phyloP scores from a whole-genome alignment of 2,888 invertebrate genomes.

The Acronicta alni region DNA sequence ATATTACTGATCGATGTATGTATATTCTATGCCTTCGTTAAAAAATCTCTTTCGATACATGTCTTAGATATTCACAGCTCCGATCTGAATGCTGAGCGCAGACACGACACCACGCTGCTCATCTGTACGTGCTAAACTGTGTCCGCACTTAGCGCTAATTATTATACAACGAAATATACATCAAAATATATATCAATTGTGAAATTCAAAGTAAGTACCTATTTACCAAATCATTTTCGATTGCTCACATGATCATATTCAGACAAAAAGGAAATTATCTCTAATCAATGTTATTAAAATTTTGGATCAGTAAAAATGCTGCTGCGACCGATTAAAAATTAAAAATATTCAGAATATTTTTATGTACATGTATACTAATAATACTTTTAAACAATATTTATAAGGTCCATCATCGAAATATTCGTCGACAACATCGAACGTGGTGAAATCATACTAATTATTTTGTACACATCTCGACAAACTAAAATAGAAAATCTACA shows the following conservation, averaged over 20 bases:
- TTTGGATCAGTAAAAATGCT: slow-evolving; percentile 53
- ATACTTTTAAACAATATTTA: slow-evolving; percentile 89
- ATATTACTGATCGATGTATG: slow-evolving; percentile 63
- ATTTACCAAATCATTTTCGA: slow-evolving; percentile 28
- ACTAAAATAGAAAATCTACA: slow-evolving; percentile 88
- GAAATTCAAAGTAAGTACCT: slow-evolving; percentile 28
- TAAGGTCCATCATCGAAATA: slow-evolving; percentile 75
- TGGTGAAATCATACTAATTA: slow-evolving; percentile 78
- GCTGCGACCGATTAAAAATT: slow-evolving; percentile 67
- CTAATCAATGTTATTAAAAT: slow-evolving; percentile 49
- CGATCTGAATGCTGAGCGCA: slow-evolving; percentile 32
- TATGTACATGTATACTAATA: slow-evolving; percentile 87
- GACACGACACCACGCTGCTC: slow-evolving; percentile 1
- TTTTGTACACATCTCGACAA: slow-evolving; percentile 86
- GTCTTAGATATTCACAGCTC: slow-evolving; percentile 61
- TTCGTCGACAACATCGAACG: slow-evolving; percentile 73
- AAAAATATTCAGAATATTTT: slow-evolving; percentile 81
- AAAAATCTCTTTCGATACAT: slow-evolving; percentile 41
- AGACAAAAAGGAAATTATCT: slow-evolving; percentile 55
- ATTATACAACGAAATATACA: slow-evolving; percentile 47
- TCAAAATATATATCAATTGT: slow-evolving; percentile 19
- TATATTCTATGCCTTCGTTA: slow-evolving; percentile 49
- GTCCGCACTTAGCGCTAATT: slow-evolving; percentile 31
- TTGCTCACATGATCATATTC: slow-evolving; percentile 49
- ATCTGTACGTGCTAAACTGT: not conserved